phyloP scores from a whole-genome alignment of 2,888 invertebrate species.

The Eilema griseolum region DNA sequence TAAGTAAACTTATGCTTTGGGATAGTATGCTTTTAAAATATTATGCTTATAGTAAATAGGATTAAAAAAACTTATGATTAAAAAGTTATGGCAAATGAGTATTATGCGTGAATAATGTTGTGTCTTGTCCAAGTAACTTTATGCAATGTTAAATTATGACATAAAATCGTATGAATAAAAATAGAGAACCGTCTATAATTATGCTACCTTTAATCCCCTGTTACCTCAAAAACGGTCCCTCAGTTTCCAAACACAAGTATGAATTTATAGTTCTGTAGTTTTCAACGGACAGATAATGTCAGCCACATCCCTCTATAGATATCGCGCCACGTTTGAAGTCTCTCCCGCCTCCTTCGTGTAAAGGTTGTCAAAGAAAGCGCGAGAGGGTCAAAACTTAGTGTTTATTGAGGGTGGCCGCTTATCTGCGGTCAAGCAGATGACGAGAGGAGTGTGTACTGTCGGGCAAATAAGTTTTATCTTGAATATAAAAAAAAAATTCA shows the following conservation, averaged over 20 bases:
- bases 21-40: too few relatives aligned
- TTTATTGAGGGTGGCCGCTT: constrained; percentile 46
- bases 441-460: constrained; percentile 23
- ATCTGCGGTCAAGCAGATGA: constrained; percentile 57
- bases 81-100: too few relatives aligned
- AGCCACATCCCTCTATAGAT: background rate
- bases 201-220: too few relatives aligned
- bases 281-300: constrained; percentile 8
- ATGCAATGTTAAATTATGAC: too few relatives aligned
- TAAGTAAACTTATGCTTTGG: too few relatives aligned
- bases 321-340: background rate
- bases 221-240: too few relatives aligned
- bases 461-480: constrained; percentile 19
- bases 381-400: constrained; percentile 34
- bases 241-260: background rate
- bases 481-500: background rate
- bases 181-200: too few relatives aligned
- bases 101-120: too few relatives aligned
- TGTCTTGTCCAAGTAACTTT: too few relatives aligned
- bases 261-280: background rate
- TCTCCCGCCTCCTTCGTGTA: background rate
- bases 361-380: constrained; percentile 19
- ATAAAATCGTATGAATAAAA: too few relatives aligned
- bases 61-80: too few relatives aligned
- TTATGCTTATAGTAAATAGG: too few relatives aligned